Percentiles rank a stretch among this genome's conserved stretches.
Conservation (phyloP, 2,888 invertebrate species). For the Netelia inedita region DNA sequence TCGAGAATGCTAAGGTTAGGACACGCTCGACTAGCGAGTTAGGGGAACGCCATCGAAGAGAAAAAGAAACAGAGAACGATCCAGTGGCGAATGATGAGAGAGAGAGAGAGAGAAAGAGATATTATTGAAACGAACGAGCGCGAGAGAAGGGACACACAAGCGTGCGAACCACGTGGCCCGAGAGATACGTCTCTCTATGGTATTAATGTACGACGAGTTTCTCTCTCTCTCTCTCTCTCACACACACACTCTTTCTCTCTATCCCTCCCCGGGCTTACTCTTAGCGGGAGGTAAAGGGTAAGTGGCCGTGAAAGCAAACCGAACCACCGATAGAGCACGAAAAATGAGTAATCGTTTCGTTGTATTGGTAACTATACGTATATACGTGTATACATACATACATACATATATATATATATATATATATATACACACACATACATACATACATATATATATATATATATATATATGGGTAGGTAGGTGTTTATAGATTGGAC, state of each 20-base stretch:
- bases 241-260: background rate
- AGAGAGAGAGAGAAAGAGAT: conserved; percentile 18
- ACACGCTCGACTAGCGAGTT: conserved; percentile 57
- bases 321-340: conserved; percentile 30
- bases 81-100: background rate
- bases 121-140: conserved; percentile 24
- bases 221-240: conserved; percentile 17
- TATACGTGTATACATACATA: background rate
- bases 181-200: too few species aligned
- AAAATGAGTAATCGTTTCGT: conserved; percentile 43
- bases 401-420: conserved; percentile 1
- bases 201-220: background rate
- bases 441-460: too few species aligned
- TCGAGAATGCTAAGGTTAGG: conserved; percentile 51
- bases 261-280: background rate
- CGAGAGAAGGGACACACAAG: conserved; percentile 26
- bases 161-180: conserved; percentile 69
- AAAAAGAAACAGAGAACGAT: conserved; percentile 28
- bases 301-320: conserved; percentile 58
- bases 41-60: conserved; percentile 15
- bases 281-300: conserved; percentile 67
- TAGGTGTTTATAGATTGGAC: background rate
- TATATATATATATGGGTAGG: background rate
- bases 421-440: too few species aligned
- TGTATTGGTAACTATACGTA: background rate